Conservation (phyloP, 1,140 invertebrate genomes). For the Habropoda laboriosa region DNA sequence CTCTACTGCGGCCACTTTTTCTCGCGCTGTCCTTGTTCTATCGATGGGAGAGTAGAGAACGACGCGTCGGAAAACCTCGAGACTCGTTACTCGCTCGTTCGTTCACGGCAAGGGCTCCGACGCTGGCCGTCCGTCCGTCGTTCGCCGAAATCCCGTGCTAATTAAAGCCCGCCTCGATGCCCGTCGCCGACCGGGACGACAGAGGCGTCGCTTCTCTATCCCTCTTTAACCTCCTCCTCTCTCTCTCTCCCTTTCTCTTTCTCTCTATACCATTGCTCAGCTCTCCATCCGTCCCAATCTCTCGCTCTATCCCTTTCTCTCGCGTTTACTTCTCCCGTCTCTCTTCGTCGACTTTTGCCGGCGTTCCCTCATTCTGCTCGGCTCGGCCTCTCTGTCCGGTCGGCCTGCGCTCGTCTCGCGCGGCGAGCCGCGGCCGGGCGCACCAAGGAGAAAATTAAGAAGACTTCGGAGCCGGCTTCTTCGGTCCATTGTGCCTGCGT, state of each 20-base stretch:
- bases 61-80: slow-evolving; percentile 46
- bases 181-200: slow-evolving; percentile 64
- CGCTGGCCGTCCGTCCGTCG: slow-evolving; percentile 60
- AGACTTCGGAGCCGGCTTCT: slow-evolving; percentile 44
- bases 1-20: slow-evolving; percentile 27
- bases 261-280: neutral
- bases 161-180: slow-evolving; percentile 73
- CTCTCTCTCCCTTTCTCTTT: neutral
- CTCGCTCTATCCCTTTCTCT: neutral
- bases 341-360: slow-evolving; percentile 26
- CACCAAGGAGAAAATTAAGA: slow-evolving; percentile 60
- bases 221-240: slow-evolving; percentile 15
- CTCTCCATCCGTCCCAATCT: slow-evolving; percentile 28
- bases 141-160: slow-evolving; percentile 73
- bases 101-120: slow-evolving; percentile 50
- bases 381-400: neutral
- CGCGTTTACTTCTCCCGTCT: slow-evolving; percentile 1
- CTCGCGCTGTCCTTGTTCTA: slow-evolving; percentile 5
- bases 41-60: neutral
- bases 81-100: too few relatives aligned
- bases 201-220: slow-evolving; percentile 27
- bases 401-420: slow-evolving; percentile 18
- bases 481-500: slow-evolving; percentile 54
- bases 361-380: slow-evolving; percentile 8
- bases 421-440: slow-evolving; percentile 25